Evolutionary conservation across 1,140 invertebrate genomes (phyloP), one percentile per base, ranked within the genome.

Genomic region (Drosophila kohkoa): DNA sequence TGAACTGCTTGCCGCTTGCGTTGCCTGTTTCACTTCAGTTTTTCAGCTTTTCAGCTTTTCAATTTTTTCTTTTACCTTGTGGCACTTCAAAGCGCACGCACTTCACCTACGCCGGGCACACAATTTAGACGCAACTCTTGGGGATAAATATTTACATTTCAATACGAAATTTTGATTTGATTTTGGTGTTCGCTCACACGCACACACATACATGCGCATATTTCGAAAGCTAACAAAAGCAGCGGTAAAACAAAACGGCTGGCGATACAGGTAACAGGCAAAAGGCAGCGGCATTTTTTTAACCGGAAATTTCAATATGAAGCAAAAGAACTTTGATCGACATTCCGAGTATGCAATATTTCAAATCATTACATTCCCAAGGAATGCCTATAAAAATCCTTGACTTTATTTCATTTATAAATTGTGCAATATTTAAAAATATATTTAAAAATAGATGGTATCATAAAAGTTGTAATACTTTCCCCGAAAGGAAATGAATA

Each of bases 131-230:
- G 65, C 71, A 77, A 79, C 68, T 73, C 71, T 67, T 41, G 55
- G 45, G 76, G 16, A 88, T 80, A 87, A 87, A 87, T 87, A 89
- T 87, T 87, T 87, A 87, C 83, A 83, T 87, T 83, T 87, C 85
- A 64, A 87, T 87, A 83, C 54, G 77, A 87, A 88, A 88, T 80
- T 88, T 87, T 89, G 83, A 89, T 87, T 87, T 75, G 85, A 77
- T 79, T 81, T 79, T 46, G 75, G 57, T 60, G 76, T 65, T 65
- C 59, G 82, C 76, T 68, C 54, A 68, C 71, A 64, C 38, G 11
- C 46, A 52, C 62, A 77, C 77, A 77, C 70, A 11, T 28, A 70
- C 35, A 67, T 55, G 41, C 3, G 6, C 41, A 70, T 20, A 67
- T 15, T 72, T 63, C 32, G 59, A 72, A 72, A 83, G 45, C 76